A percentile compares a stretch with the other conserved stretches of the same genome.
These are phyloP conservation scores for Leptobrachium ailaonicum DNA, from an alignment of 2,113 vertebrate species.

Conservation along the genomic window DNA sequence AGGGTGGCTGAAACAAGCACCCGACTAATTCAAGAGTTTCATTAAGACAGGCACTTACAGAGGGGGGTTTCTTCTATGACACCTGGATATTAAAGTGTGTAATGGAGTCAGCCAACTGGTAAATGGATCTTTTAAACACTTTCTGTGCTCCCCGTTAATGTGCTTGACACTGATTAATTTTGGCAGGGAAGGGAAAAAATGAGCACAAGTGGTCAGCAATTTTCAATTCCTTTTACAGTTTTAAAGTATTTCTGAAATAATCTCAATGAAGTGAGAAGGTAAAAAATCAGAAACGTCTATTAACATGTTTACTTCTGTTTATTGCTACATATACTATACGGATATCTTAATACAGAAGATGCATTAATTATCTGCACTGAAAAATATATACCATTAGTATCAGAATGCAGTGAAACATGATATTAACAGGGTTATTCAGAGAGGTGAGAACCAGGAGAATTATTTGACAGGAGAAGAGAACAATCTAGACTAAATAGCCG, in stretches of 20 bases:
- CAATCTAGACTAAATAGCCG: no score
- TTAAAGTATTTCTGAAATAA: slow-evolving; percentile 19
- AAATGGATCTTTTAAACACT: slow-evolving; percentile 51
- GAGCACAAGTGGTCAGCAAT: slow-evolving; percentile 45
- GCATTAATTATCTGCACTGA: no score
- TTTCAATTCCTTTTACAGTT: slow-evolving; percentile 6
- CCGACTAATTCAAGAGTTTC: slow-evolving; percentile 46
- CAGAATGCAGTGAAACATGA: no score
- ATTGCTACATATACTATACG: no score
- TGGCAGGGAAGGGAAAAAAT: slow-evolving; percentile 42
- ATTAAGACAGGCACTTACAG: slow-evolving; percentile 49
- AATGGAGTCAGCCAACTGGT: slow-evolving; percentile 51
- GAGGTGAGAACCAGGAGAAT: no score
- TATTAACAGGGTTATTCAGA: no score
- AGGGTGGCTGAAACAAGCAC: slow-evolving; percentile 41
- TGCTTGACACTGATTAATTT: slow-evolving; percentile 42
- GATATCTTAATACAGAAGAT: no score
- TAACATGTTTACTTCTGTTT: no score
- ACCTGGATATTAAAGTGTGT: slow-evolving; percentile 49
- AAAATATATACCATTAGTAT: no score
- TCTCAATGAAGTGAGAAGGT: not conserved
- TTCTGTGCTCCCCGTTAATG: slow-evolving; percentile 49
- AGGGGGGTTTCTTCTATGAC: slow-evolving; percentile 45
- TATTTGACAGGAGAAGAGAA: no score
- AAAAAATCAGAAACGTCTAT: no score